Evolutionary conservation across 2,888 invertebrate species (phyloP).

Genomic region (Junonia oenone): DNA sequence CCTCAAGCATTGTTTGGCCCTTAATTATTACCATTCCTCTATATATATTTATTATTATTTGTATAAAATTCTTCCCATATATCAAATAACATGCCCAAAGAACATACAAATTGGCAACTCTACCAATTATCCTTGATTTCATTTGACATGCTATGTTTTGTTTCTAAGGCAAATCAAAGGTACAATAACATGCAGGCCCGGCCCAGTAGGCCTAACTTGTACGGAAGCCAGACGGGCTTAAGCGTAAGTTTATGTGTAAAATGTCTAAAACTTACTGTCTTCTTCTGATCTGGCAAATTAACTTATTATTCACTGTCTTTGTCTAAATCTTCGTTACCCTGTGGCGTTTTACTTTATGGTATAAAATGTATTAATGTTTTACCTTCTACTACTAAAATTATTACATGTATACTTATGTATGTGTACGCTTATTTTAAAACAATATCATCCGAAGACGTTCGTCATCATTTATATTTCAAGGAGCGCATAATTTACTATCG

Average conservation of each 20-base stretch:
- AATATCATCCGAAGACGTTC: background rate
- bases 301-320: background rate
- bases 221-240: constrained; percentile 59
- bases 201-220: constrained; percentile 57
- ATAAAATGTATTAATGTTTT: background rate
- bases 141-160: constrained; percentile 27
- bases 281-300: background rate
- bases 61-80: background rate
- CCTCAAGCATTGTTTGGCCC: background rate
- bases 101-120: background rate
- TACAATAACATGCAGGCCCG: constrained; percentile 56
- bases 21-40: background rate
- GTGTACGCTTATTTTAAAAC: background rate
- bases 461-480: no score
- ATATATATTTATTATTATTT: background rate
- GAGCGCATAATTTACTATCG: no score
- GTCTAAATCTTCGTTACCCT: background rate
- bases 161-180: constrained; percentile 66
- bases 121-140: background rate
- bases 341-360: background rate
- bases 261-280: background rate
- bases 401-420: background rate
- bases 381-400: background rate
- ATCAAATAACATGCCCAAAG: background rate
- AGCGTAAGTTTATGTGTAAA: constrained; percentile 53